Percentiles rank a stretch among this genome's conserved stretches.
Conservation (phyloP, 1,140 invertebrate species). For the Chironomus striatipennis region DNA sequence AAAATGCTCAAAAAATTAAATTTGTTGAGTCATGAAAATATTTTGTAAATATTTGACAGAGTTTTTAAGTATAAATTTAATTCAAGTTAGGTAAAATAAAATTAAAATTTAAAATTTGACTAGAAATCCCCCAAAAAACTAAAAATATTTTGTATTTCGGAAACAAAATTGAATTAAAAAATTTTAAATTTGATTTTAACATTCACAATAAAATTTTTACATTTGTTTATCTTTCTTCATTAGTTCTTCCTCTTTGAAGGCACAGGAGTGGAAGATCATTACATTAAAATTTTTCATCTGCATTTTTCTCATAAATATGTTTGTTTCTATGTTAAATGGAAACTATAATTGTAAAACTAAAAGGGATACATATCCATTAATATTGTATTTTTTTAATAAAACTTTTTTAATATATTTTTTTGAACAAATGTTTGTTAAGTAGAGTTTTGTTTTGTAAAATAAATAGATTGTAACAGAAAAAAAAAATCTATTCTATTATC, state of each 20-base stretch:
- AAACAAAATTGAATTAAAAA: neutral
- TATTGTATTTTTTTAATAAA: too few species aligned
- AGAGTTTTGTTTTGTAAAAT: too few species aligned
- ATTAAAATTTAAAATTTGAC: neutral
- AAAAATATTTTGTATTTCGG: neutral
- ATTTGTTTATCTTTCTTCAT: neutral
- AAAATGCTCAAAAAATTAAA: too few species aligned
- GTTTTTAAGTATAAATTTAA: neutral
- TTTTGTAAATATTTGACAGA: too few species aligned
- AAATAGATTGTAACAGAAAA: too few species aligned
- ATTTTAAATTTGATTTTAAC: too few species aligned
- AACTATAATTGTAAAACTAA: neutral
- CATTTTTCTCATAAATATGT: neutral
- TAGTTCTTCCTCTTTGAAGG: constrained; percentile 16
- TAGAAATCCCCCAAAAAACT: neutral
- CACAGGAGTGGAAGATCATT: constrained; percentile 22
- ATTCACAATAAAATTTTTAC: too few species aligned
- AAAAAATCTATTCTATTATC: too few species aligned
- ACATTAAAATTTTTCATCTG: neutral
- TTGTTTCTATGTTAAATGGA: neutral
- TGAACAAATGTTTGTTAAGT: too few species aligned
- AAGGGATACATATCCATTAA: neutral
- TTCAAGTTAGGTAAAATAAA: neutral
- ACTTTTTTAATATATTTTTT: too few species aligned
- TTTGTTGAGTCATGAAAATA: too few species aligned